phyloP scores from a whole-genome alignment of 2,113 vertebrate genomes.

The Python bivittatus region DNA sequence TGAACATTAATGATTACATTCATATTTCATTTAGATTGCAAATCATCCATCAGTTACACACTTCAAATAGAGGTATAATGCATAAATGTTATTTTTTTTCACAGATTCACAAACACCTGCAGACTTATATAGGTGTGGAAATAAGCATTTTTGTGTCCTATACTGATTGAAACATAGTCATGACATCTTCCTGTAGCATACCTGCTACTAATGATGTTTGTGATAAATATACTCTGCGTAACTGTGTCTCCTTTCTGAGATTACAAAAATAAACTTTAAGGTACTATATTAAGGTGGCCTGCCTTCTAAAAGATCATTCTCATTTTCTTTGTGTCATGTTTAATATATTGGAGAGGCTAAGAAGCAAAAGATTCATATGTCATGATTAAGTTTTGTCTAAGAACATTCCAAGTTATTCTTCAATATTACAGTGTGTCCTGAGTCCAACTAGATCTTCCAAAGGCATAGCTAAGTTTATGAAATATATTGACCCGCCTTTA shows the following conservation, averaged over 20 bases:
- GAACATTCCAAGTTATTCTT: conserved; percentile 46
- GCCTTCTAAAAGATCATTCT: conserved; percentile 49
- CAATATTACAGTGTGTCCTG: conserved; percentile 39
- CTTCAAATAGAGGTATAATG: neutral
- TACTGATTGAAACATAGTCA: neutral
- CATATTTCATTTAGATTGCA: conserved; percentile 31
- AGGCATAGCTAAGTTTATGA: conserved; percentile 44
- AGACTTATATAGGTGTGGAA: conserved; percentile 4
- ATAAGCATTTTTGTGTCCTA: conserved; percentile 50
- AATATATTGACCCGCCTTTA: conserved; percentile 31
- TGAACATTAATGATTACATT: conserved; percentile 49
- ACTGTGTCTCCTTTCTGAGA: conserved; percentile 46
- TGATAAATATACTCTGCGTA: neutral
- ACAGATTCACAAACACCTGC: neutral
- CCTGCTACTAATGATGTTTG: neutral
- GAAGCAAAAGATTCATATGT: conserved; percentile 35
- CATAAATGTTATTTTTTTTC: conserved; percentile 20
- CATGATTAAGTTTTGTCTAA: conserved; percentile 11
- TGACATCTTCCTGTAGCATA: neutral
- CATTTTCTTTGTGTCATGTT: conserved; percentile 21
- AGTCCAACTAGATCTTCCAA: conserved; percentile 55
- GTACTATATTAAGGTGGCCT: conserved; percentile 52
- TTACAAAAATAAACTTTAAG: conserved; percentile 76
- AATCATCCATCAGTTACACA: conserved; percentile 8
- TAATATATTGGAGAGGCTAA: conserved; percentile 29